phyloP scores from a whole-genome alignment of 2,113 vertebrate species.

The Pimephales promelas region DNA sequence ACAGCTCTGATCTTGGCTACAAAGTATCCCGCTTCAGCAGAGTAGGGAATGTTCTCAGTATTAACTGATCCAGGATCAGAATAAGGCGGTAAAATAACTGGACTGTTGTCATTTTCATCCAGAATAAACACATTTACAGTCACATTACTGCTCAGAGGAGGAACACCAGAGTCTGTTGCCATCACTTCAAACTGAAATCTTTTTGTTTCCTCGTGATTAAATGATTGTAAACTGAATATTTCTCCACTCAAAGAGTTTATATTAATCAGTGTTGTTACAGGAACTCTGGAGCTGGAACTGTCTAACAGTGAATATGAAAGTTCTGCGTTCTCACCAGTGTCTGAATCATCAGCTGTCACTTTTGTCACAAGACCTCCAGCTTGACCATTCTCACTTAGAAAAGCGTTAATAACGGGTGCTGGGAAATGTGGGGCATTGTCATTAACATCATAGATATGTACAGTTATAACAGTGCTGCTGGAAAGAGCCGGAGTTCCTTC shows the following conservation, averaged over 20 bases:
- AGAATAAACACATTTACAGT: slow-evolving; percentile 47
- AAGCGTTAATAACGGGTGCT: slow-evolving; percentile 26
- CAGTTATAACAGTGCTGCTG: slow-evolving; percentile 44
- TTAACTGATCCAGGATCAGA: slow-evolving; percentile 67
- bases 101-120: slow-evolving; percentile 77
- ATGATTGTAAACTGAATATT: slow-evolving; percentile 63
- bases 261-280: slow-evolving; percentile 68
- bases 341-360: slow-evolving; percentile 42
- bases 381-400: slow-evolving; percentile 51
- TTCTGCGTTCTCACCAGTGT: slow-evolving; percentile 58
- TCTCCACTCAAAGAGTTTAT: slow-evolving; percentile 69
- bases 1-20: slow-evolving; percentile 60
- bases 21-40: slow-evolving; percentile 74
- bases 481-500: slow-evolving; percentile 52
- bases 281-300: slow-evolving; percentile 55
- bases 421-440: slow-evolving; percentile 52
- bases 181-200: slow-evolving; percentile 41
- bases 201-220: slow-evolving; percentile 63
- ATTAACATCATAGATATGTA: slow-evolving; percentile 56
- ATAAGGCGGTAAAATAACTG: slow-evolving; percentile 67
- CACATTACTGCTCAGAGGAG: slow-evolving; percentile 51
- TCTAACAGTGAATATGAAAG: slow-evolving; percentile 66
- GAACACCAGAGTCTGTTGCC: slow-evolving; percentile 41
- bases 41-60: slow-evolving; percentile 52
- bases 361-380: slow-evolving; percentile 27